These are phyloP conservation scores for Agonopterix arenella DNA, from an alignment of 2,888 invertebrate species.

Conservation along the genomic window DNA sequence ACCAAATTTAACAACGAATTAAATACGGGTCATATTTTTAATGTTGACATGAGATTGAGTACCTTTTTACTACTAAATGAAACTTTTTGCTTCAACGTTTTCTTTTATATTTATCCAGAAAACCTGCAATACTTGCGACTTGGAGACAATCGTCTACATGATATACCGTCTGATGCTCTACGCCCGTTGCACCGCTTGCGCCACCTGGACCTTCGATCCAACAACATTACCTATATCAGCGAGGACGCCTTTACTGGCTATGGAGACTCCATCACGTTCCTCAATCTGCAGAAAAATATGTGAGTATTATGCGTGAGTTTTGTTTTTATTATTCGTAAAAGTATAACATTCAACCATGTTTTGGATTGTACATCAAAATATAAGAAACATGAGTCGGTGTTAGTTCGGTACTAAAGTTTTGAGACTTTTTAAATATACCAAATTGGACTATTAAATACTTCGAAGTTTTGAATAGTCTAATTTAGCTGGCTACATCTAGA, in stretches of 20 bases:
- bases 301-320: constrained; percentile 63
- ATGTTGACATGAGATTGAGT: no score
- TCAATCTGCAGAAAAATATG: constrained; percentile 94
- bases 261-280: constrained; percentile 94
- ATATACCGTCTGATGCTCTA: constrained; percentile 90
- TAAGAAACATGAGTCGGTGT: no score
- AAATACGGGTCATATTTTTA: no score
- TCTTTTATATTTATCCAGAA: constrained; percentile 67
- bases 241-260: constrained; percentile 93
- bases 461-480: no score
- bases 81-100: no score
- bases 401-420: no score
- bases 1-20: no score
- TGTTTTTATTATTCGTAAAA: neutral
- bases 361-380: no score
- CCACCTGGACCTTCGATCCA: constrained; percentile 90
- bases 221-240: constrained; percentile 88
- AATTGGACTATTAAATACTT: neutral
- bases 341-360: neutral
- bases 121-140: constrained; percentile 92
- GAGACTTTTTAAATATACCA: no score
- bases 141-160: constrained; percentile 91
- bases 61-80: no score
- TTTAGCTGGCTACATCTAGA: no score
- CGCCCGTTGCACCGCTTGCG: constrained; percentile 90